phyloP scores from a whole-genome alignment of 2,888 invertebrate species.

The Orthonychiurus folsomi region DNA sequence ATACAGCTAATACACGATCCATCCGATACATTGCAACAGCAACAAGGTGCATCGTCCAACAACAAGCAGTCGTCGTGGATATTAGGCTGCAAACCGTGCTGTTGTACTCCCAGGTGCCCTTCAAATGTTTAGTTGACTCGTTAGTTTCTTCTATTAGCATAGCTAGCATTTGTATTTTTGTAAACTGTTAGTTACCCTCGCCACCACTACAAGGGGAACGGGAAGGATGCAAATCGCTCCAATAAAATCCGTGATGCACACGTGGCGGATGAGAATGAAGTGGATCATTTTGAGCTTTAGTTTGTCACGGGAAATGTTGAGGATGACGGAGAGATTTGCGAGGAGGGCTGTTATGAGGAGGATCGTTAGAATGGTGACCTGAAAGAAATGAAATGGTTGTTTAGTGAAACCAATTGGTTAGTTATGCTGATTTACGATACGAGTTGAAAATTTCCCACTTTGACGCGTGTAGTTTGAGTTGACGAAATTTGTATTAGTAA shows the following conservation, averaged over 20 bases:
- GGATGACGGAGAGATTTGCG: conserved; percentile 39
- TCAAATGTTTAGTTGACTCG: not conserved
- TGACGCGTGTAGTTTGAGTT: too few species aligned
- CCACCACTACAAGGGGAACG: conserved; percentile 39
- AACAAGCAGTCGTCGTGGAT: conserved; percentile 38
- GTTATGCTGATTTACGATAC: too few species aligned
- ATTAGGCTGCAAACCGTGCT: conserved; percentile 36
- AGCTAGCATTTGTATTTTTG: not conserved
- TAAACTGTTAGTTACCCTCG: conserved; percentile 19
- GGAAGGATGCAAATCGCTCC: conserved; percentile 41
- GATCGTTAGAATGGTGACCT: not conserved
- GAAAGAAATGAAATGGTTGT: not conserved
- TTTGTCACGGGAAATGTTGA: conserved; percentile 39
- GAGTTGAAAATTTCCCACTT: too few species aligned
- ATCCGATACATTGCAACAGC: conserved; percentile 37
- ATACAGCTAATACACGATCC: conserved; percentile 40
- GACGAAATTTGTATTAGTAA: too few species aligned
- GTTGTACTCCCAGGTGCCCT: conserved; percentile 40
- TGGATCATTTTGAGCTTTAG: conserved; percentile 41
- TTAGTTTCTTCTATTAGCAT: not conserved
- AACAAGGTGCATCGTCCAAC: conserved; percentile 42
- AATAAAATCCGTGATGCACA: conserved; percentile 41
- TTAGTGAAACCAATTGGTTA: not conserved
- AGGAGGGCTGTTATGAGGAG: not conserved
- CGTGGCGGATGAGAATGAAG: conserved; percentile 41